A percentile compares a stretch with the other conserved stretches of the same genome.
phyloP scores from a whole-genome alignment of 2,113 vertebrate genomes.

The Rhodinocichla rosea region DNA sequence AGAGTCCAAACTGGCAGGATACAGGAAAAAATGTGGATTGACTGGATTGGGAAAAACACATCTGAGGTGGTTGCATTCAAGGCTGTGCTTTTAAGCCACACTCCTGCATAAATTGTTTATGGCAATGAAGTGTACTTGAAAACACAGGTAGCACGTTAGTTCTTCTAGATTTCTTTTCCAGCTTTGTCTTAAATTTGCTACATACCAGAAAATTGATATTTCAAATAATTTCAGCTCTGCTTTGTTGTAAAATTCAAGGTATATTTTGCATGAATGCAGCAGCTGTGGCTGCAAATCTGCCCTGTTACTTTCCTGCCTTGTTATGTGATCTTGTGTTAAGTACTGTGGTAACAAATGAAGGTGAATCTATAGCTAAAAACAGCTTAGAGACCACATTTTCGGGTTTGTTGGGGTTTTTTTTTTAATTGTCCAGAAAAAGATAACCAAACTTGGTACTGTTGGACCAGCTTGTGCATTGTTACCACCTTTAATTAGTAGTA shows the following conservation, averaged over 20 bases:
- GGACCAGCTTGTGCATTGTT: not conserved
- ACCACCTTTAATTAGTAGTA: not conserved
- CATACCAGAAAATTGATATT: not conserved
- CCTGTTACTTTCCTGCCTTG: not conserved
- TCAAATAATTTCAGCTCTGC: not conserved
- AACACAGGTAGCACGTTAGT: not conserved
- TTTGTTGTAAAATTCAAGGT: not conserved
- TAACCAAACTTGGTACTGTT: not conserved
- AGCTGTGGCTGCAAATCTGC: not conserved
- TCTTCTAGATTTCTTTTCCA: not conserved
- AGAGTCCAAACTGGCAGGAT: not conserved
- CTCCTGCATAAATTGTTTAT: not conserved
- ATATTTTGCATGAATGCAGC: not conserved
- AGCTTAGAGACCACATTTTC: not conserved
- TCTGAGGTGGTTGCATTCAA: not conserved
- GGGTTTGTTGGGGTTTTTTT: rapidly evolving
- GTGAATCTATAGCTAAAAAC: not conserved
- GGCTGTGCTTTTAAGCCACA: not conserved
- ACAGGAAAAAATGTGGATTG: not conserved
- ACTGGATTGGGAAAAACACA: not conserved
- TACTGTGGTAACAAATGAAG: not conserved
- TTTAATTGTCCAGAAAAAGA: not conserved
- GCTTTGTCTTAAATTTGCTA: not conserved
- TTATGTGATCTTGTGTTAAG: not conserved
- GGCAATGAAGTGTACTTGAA: not conserved